Evolutionary conservation across 2,113 vertebrate species (phyloP).

Genomic region (Lanius collurio): DNA sequence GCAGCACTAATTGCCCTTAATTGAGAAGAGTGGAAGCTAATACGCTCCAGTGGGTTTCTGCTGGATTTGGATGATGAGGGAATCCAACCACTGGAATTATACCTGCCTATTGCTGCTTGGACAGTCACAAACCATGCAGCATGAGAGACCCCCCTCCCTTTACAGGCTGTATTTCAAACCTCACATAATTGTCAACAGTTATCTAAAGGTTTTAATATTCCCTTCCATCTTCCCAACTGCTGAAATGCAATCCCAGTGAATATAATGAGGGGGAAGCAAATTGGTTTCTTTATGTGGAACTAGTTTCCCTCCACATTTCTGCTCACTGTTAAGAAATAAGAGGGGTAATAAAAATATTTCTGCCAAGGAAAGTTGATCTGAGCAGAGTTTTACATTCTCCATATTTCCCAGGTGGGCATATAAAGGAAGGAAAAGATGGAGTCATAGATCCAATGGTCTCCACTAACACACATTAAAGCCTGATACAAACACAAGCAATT

Average conservation of each 20-base stretch:
- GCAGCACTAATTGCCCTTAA: constrained; percentile 45
- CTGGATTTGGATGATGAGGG: neutral
- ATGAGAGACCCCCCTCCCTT: neutral
- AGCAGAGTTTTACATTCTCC: constrained; percentile 30
- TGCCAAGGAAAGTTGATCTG: constrained; percentile 42
- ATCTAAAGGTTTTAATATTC: constrained; percentile 48
- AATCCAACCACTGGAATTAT: neutral
- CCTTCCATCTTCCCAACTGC: neutral
- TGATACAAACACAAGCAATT: neutral
- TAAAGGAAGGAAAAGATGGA: constrained; percentile 1
- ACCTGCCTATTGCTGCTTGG: constrained; percentile 6
- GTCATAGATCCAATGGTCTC: neutral
- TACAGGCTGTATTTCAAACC: neutral
- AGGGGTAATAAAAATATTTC: constrained; percentile 58
- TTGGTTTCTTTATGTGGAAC: constrained; percentile 34
- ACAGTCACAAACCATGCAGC: neutral
- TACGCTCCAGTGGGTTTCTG: neutral
- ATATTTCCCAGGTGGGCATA: constrained; percentile 45
- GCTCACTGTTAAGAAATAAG: constrained; percentile 14
- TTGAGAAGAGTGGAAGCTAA: constrained; percentile 3
- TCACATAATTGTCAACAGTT: neutral
- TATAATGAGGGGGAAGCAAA: neutral
- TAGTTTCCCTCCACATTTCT: constrained; percentile 11
- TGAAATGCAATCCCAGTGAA: constrained; percentile 5
- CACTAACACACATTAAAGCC: neutral